Evolutionary conservation across 2,797 vertebrate genomes (phyloP).

Genomic region (Masticophis lateralis): DNA sequence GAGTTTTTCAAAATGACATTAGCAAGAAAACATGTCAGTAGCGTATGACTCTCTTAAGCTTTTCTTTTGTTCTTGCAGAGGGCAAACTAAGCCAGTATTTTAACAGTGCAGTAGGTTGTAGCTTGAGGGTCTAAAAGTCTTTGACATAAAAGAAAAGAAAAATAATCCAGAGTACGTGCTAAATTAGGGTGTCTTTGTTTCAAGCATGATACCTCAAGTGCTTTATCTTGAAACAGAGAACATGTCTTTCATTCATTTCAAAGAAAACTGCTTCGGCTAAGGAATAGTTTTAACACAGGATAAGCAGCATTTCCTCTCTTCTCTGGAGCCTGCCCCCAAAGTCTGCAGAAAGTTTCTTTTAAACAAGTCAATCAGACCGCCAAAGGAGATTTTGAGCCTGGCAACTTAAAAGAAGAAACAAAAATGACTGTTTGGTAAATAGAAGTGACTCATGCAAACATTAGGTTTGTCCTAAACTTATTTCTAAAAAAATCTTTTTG

Average conservation of each 20-base stretch:
- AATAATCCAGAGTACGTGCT: background rate
- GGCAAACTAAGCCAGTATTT: background rate
- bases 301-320: background rate
- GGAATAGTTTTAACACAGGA: background rate
- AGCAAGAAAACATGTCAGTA: background rate
- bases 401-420: background rate
- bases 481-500: background rate
- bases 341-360: background rate
- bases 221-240: background rate
- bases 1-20: background rate
- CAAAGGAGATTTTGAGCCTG: background rate
- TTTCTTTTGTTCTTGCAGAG: background rate
- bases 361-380: background rate
- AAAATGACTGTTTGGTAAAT: background rate
- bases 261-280: background rate
- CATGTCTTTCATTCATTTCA: background rate
- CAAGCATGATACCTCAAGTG: background rate
- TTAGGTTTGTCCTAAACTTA: background rate
- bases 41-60: background rate
- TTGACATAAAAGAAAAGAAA: background rate
- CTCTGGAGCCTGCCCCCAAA: background rate
- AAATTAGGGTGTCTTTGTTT: background rate
- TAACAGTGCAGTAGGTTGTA: background rate
- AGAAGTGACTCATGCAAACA: background rate
- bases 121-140: background rate